A percentile compares a stretch with the other conserved stretches of the same genome.
Conservation (phyloP, 2,888 invertebrate genomes). For the Mimachlamys varia region DNA sequence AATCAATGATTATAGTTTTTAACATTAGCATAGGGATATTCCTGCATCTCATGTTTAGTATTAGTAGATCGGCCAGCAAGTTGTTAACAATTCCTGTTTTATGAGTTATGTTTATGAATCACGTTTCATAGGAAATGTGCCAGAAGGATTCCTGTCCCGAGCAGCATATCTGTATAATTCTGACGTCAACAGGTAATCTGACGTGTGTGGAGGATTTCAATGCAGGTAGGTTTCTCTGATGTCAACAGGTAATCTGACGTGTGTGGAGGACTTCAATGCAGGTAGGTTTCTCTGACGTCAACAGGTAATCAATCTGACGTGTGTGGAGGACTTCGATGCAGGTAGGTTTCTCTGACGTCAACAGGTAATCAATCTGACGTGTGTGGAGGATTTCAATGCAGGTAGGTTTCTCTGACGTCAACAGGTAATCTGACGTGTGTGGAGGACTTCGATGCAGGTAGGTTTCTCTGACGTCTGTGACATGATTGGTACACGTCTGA, state of each 20-base stretch:
- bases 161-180: not conserved
- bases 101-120: not conserved
- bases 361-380: constrained; percentile 1
- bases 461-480: too few relatives aligned
- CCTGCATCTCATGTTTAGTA: too few relatives aligned
- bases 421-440: constrained; percentile 5
- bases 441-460: not conserved
- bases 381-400: not conserved
- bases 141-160: not conserved
- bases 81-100: too few relatives aligned
- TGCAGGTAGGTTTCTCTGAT: not conserved
- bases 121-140: not conserved
- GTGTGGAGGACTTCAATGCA: not conserved
- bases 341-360: not conserved
- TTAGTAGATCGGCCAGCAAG: too few relatives aligned
- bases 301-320: constrained; percentile 1
- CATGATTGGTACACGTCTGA: too few relatives aligned
- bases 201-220: not conserved
- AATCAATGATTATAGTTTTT: too few relatives aligned
- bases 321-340: not conserved
- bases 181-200: not conserved
- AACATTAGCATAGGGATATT: too few relatives aligned
- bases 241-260: constrained; percentile 2
- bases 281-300: not conserved
- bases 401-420: not conserved